Conservation (phyloP, 2,888 invertebrate genomes). For the Campoletis raptor region DNA sequence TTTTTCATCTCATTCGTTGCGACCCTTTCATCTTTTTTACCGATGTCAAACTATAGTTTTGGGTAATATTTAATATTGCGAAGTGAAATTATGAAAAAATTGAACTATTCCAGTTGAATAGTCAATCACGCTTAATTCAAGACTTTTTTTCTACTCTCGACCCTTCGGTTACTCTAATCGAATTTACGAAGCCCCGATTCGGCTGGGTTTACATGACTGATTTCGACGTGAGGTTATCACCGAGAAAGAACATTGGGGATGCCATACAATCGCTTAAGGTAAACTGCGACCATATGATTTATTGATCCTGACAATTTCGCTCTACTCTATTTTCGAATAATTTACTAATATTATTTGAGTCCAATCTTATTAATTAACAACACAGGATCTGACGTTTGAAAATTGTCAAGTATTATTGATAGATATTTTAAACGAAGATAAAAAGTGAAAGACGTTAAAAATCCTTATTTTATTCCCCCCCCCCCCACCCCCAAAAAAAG, state of each 20-base stretch:
- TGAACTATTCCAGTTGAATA: background rate
- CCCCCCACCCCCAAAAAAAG: background rate
- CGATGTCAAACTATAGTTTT: background rate
- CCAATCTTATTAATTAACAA: background rate
- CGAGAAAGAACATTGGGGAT: conserved; percentile 29
- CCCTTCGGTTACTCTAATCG: conserved; percentile 58
- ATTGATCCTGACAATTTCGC: conserved; percentile 32
- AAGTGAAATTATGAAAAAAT: background rate
- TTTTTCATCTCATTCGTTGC: background rate
- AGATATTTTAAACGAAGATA: background rate
- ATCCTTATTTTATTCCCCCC: background rate
- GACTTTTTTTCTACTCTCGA: background rate
- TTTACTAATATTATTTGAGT: background rate
- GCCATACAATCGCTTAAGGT: conserved; percentile 49
- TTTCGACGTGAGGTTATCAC: conserved; percentile 51
- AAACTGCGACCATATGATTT: background rate
- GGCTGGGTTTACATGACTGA: conserved; percentile 53
- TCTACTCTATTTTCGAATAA: background rate
- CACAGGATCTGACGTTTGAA: background rate
- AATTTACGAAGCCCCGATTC: conserved; percentile 63
- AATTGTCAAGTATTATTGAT: background rate
- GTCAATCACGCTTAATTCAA: conserved; percentile 34
- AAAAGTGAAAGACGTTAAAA: background rate
- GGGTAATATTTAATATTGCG: background rate
- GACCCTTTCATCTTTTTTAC: background rate